Evolutionary conservation across 2,888 invertebrate genomes (phyloP).

Genomic region (Merodon equestris): DNA sequence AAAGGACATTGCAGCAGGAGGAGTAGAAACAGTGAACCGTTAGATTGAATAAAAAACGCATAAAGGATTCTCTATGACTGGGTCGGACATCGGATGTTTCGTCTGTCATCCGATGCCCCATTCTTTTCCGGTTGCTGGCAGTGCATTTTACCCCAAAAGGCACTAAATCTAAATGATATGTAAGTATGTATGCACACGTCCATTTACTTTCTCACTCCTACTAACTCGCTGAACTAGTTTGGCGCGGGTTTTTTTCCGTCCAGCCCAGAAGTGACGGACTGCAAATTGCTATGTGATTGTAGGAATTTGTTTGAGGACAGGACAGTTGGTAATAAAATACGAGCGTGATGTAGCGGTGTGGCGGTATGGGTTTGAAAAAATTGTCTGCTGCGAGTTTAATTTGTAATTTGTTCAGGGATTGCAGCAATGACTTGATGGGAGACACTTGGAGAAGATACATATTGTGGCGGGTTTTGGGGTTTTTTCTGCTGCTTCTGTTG

Average conservation of each 20-base stretch:
- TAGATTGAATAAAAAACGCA: slow-evolving; percentile 43
- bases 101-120: background rate
- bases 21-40: slow-evolving; percentile 41
- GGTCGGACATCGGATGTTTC: background rate
- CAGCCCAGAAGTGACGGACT: slow-evolving; percentile 63
- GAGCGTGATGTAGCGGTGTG: background rate
- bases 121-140: slow-evolving; percentile 3
- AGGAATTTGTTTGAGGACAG: slow-evolving; percentile 67
- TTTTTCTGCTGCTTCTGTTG: too few relatives aligned
- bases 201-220: background rate
- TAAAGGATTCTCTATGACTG: slow-evolving; percentile 20
- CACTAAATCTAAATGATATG: slow-evolving; percentile 68
- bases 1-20: slow-evolving; percentile 1
- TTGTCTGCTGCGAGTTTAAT: slow-evolving; percentile 42
- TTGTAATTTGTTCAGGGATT: slow-evolving; percentile 32
- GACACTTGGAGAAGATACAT: background rate
- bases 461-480: background rate
- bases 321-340: slow-evolving; percentile 64
- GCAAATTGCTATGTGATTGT: slow-evolving; percentile 68
- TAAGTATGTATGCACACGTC: slow-evolving; percentile 30
- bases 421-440: background rate
- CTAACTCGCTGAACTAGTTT: too few relatives aligned
- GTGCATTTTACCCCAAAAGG: slow-evolving; percentile 38
- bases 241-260: background rate
- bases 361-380: slow-evolving; percentile 7